Conservation (phyloP, 2,888 invertebrate species). For the Acanthoscelides obtectus region DNA sequence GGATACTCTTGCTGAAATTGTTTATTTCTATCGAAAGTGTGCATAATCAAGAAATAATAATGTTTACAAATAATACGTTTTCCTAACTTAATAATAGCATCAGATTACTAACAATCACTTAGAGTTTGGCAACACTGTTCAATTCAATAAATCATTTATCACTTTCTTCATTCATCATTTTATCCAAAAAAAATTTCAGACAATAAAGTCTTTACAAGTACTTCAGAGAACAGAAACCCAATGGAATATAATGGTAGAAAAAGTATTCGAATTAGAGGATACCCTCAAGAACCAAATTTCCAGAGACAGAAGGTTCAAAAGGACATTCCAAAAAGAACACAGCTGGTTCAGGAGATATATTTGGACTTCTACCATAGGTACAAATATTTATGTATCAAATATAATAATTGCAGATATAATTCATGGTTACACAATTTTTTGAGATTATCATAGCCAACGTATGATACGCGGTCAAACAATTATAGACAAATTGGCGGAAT, state of each 20-base stretch:
- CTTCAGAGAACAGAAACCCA: constrained; percentile 90
- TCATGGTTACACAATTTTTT: too few species aligned
- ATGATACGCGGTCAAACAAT: too few species aligned
- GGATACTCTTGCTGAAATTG: too few species aligned
- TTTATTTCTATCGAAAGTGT: too few species aligned
- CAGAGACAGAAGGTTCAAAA: constrained; percentile 58
- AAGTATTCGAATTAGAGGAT: constrained; percentile 82
- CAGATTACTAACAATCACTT: background rate
- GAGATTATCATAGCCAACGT: too few species aligned
- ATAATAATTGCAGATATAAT: too few species aligned
- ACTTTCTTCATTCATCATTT: too few species aligned
- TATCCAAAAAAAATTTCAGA: constrained; percentile 46
- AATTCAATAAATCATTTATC: background rate
- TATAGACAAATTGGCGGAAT: too few species aligned
- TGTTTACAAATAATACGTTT: background rate
- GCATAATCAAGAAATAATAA: background rate
- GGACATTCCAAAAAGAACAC: constrained; percentile 64
- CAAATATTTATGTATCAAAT: too few species aligned
- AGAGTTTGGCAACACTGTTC: background rate
- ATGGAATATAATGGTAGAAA: constrained; percentile 81
- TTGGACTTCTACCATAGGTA: constrained; percentile 65
- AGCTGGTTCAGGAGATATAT: constrained; percentile 54
- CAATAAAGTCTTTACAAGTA: constrained; percentile 87
- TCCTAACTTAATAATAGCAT: background rate
- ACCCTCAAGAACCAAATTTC: constrained; percentile 70